A percentile compares a stretch with the other conserved stretches of the same genome.
Conservation (phyloP, 2,888 invertebrate species). For the Pasiphila rectangulata region DNA sequence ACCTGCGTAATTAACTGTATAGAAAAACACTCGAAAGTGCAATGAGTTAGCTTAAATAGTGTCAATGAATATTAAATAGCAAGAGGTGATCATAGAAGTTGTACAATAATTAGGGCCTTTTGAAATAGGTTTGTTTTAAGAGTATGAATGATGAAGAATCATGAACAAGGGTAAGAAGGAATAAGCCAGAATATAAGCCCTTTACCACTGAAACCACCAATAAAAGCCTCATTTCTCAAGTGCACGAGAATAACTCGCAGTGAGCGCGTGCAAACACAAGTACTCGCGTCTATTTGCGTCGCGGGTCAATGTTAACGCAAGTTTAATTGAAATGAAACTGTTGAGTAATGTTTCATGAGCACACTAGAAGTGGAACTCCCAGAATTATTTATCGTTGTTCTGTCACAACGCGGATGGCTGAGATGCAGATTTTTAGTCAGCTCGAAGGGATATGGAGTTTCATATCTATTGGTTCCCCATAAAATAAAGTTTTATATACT, state of each 20-base stretch:
- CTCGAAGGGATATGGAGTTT: not conserved
- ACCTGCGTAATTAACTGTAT: no score
- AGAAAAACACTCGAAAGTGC: no score
- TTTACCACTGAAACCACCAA: constrained; percentile 4
- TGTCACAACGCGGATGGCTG: no score
- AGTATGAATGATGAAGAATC: no score
- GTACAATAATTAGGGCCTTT: constrained; percentile 6
- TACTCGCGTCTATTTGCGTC: constrained; percentile 50
- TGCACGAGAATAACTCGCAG: constrained; percentile 14
- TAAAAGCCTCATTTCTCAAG: constrained; percentile 21
- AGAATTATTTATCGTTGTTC: no score
- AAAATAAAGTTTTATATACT: no score
- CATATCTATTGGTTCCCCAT: not conserved
- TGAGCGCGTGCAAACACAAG: constrained; percentile 36
- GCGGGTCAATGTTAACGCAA: constrained; percentile 61
- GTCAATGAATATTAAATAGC: constrained; percentile 10
- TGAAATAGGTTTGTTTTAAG: no score
- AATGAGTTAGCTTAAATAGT: no score
- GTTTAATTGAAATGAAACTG: constrained; percentile 57
- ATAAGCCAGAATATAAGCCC: no score
- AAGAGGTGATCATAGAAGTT: constrained; percentile 4
- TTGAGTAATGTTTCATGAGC: constrained; percentile 35
- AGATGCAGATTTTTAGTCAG: not conserved
- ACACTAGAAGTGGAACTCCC: constrained; percentile 11
- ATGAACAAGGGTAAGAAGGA: no score